A percentile compares a stretch with the other conserved stretches of the same genome.
These are phyloP conservation scores for Hoplias malabaricus DNA, from an alignment of 2,113 vertebrate genomes.

Conservation along the genomic window DNA sequence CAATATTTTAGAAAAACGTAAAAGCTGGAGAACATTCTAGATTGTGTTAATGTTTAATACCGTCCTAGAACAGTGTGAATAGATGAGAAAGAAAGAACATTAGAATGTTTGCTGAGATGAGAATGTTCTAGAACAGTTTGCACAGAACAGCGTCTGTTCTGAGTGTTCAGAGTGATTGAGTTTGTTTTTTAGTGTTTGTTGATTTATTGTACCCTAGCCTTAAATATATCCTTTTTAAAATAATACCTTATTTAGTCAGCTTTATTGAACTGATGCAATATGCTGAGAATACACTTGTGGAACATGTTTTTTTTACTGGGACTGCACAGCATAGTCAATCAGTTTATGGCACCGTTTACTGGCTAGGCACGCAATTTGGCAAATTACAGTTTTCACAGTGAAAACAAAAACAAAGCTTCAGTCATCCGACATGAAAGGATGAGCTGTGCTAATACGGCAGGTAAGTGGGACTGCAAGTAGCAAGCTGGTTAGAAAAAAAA, in stretches of 20 bases:
- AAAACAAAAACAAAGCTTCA: background rate
- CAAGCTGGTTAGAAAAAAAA: too few species aligned
- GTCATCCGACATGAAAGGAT: background rate
- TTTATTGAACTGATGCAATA: background rate
- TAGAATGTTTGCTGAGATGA: too few species aligned
- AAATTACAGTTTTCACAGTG: background rate
- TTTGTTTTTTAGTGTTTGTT: background rate
- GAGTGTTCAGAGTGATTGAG: background rate
- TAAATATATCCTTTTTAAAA: background rate
- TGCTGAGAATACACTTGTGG: background rate
- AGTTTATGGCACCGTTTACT: background rate
- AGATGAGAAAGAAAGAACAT: too few species aligned
- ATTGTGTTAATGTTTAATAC: background rate
- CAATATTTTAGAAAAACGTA: too few species aligned
- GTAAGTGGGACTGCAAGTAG: background rate
- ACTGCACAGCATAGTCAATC: background rate
- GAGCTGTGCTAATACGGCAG: background rate
- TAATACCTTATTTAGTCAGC: background rate
- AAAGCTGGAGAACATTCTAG: too few species aligned
- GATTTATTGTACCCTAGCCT: background rate
- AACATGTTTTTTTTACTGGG: background rate
- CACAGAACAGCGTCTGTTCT: too few species aligned
- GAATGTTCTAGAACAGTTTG: too few species aligned
- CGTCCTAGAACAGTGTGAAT: background rate
- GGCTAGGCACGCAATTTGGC: conserved; percentile 3